A percentile compares a stretch with the other conserved stretches of the same genome.
Evolutionary conservation across 2,113 vertebrate species (phyloP).

Genomic region (Chionodraco myersi): DNA sequence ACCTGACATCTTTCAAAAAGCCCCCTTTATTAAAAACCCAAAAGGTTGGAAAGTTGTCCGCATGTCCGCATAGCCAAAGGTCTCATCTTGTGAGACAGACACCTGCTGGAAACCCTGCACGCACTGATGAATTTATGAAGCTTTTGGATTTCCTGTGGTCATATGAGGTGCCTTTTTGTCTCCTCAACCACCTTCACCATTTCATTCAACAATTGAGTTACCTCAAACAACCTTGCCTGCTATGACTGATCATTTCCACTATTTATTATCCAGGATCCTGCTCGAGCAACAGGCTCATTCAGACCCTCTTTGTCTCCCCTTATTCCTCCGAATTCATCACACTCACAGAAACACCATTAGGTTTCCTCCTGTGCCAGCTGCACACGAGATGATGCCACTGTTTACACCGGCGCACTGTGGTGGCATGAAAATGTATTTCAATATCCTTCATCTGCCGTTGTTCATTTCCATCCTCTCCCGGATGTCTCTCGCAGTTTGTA

Average conservation of each 20-base stretch:
- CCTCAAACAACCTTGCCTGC: not conserved
- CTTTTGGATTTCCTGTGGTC: not conserved
- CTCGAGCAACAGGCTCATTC: constrained; percentile 2
- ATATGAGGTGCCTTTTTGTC: not conserved
- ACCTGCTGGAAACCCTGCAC: not conserved
- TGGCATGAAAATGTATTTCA: constrained; percentile 65
- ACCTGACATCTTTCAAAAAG: not conserved
- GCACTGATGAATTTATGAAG: not conserved
- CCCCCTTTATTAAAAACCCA: not conserved
- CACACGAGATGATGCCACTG: constrained; percentile 26
- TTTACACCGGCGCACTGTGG: constrained; percentile 12
- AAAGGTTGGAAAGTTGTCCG: constrained; percentile 2
- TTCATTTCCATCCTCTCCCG: constrained; percentile 63
- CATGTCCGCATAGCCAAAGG: not conserved
- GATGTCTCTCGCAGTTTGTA: constrained; percentile 63
- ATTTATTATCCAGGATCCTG: constrained; percentile 43
- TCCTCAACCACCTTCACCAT: not conserved
- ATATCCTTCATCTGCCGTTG: constrained; percentile 70
- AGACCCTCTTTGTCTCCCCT: constrained; percentile 5
- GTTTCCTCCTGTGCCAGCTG: constrained; percentile 63
- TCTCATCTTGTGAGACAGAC: not conserved
- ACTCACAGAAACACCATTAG: constrained; percentile 45
- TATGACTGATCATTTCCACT: constrained; percentile 10
- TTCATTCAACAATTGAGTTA: constrained; percentile 9
- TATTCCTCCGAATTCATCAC: constrained; percentile 30